These are phyloP conservation scores for Zootoca vivipara DNA, from an alignment of 2,113 vertebrate species.

Conservation along the genomic window DNA sequence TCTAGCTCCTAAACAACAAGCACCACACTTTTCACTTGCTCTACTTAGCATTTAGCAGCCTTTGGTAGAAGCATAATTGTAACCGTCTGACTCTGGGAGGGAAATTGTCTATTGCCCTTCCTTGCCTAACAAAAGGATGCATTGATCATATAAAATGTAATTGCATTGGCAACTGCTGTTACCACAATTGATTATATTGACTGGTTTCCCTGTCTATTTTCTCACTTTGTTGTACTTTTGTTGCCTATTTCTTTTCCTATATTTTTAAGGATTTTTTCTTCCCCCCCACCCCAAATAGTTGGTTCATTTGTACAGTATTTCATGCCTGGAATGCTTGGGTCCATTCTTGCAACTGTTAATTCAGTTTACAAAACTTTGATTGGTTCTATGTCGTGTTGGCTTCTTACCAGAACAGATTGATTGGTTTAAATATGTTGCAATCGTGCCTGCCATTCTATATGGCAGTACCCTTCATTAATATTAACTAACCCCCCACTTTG, in stretches of 20 bases:
- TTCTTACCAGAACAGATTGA: conserved; percentile 40
- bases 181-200: conserved; percentile 68
- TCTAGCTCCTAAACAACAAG: background rate
- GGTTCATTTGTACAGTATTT: conserved; percentile 44
- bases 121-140: conserved; percentile 52
- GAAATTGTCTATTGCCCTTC: conserved; percentile 49
- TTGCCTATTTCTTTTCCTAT: conserved; percentile 31
- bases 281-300: no score
- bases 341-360: conserved; percentile 40
- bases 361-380: conserved; percentile 48
- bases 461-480: background rate
- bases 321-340: conserved; percentile 25
- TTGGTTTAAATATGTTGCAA: background rate
- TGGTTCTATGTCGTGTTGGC: background rate
- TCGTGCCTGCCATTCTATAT: background rate
- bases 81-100: conserved; percentile 27
- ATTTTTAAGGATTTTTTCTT: background rate
- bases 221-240: conserved; percentile 35
- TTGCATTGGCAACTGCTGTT: conserved; percentile 67
- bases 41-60: conserved; percentile 26
- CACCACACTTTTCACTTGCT: background rate
- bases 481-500: background rate
- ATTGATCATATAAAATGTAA: conserved; percentile 69
- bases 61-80: conserved; percentile 37
- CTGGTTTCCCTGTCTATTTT: conserved; percentile 58